Percentiles rank a stretch among this genome's conserved stretches.
Conservation (phyloP, 2,797 vertebrate species). For the Ispidina lecontei region DNA sequence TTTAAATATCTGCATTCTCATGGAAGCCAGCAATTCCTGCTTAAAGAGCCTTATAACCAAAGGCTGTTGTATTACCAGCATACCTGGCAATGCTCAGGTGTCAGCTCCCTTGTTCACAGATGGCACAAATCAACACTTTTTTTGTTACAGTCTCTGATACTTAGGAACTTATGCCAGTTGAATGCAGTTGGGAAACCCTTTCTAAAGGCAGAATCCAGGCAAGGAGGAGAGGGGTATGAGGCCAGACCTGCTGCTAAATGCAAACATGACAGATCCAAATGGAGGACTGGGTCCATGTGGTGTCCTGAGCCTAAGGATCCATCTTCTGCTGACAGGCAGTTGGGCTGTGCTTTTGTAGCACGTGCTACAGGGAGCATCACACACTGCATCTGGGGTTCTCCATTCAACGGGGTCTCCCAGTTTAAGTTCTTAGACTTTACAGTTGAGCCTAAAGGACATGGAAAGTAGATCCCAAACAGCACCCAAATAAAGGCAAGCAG, state of each 20-base stretch:
- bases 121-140: not conserved
- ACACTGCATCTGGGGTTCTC: not conserved
- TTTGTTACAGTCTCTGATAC: not conserved
- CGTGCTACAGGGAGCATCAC: not conserved
- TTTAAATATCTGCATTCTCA: not conserved
- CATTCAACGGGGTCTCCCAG: not conserved
- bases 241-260: not conserved
- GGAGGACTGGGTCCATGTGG: fast-evolving
- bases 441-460: not conserved
- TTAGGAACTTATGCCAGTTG: not conserved
- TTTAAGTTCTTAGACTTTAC: not conserved
- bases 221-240: not conserved
- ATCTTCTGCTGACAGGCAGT: not conserved
- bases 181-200: not conserved
- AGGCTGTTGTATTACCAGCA: not conserved
- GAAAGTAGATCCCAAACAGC: not conserved
- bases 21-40: not conserved
- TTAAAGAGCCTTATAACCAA: not conserved
- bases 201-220: not conserved
- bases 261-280: fast-evolving
- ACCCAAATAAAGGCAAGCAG: not conserved
- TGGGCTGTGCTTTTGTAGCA: not conserved
- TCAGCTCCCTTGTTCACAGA: not conserved
- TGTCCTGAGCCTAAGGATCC: not conserved
- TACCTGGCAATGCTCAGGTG: not conserved